Evolutionary conservation across 1,140 invertebrate genomes (phyloP), one percentile per base, ranked within the genome.

Genomic region (Pseudomyrmex cubaensis): DNA sequence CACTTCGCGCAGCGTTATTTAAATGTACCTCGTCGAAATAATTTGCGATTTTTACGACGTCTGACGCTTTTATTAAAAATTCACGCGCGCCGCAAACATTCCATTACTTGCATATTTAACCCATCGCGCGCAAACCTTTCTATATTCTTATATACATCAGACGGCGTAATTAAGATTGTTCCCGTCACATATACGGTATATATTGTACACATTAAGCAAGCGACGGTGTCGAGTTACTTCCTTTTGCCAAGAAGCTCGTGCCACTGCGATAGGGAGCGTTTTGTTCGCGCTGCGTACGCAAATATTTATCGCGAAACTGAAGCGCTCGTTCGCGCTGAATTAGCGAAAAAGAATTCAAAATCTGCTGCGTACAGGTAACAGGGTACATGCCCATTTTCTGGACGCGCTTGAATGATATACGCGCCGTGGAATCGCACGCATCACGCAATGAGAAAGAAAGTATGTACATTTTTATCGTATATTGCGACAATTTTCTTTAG

Each of bases 281-380:
- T 74, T 72, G 54, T 64, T 66, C 54, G 46, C 46, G 75, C 64
- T 77, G 54, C 44, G 57, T 59, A 75, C 15, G 72, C 78, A 56
- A 75, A 82, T 82, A 75, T 63, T 80, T 74, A 25, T 59, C 78
- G 57, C 25, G 56, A 12, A 35, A 3, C 54, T 63, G 35, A 35
- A 35, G 13, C 20, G 20, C 50, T 35, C 69, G 25, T 61, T 85
- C 64, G 5, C 17, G 64, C 72, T 86, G 70, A 67, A 72, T 86
- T 83, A 20, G 84, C 77, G 20, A 70, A 46, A 78, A 5, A 20
- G 12, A 35, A 35, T 35, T 35, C 35, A 20, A 70, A 70, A 70
- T 59, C 64, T 35, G 35, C 35, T 35, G 35, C 35, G 35, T 7
- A 35, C 5, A 35, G 35, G 35, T 35, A 35, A 35, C 35, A 35